A percentile compares a stretch with the other conserved stretches of the same genome.
Evolutionary conservation across 2,888 invertebrate genomes (phyloP).

Genomic region (Caenorhabditis zanzibari): DNA sequence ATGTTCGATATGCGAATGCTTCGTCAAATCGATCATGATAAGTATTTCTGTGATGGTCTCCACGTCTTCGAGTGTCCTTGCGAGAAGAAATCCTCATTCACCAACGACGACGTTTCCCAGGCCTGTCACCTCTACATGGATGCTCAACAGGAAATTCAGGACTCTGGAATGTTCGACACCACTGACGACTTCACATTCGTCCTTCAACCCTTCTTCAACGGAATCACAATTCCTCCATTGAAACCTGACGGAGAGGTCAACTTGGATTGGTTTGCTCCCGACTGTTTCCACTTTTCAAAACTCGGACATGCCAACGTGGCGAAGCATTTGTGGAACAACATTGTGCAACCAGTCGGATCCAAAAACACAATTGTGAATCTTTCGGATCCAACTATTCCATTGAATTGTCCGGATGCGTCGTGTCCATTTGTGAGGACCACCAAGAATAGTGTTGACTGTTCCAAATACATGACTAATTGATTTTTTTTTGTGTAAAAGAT

Average conservation of each 20-base stretch:
- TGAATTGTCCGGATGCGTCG: conserved; percentile 21
- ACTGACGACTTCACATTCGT: conserved; percentile 76
- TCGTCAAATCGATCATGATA: conserved; percentile 69
- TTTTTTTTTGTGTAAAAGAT: background rate
- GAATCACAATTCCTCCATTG: conserved; percentile 66
- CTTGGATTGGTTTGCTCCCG: conserved; percentile 36
- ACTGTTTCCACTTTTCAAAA: conserved; percentile 47
- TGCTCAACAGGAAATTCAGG: conserved; percentile 60
- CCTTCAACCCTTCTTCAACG: conserved; percentile 74
- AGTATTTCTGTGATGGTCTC: conserved; percentile 69
- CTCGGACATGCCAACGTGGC: conserved; percentile 42
- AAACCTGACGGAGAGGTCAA: conserved; percentile 35
- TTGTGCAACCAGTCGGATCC: conserved; percentile 34
- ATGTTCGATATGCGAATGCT: conserved; percentile 75
- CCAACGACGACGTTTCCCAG: conserved; percentile 14
- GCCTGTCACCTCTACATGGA: conserved; percentile 26
- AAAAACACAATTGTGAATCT: conserved; percentile 22
- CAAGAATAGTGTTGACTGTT: conserved; percentile 36
- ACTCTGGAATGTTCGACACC: conserved; percentile 70
- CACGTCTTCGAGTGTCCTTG: conserved; percentile 58
- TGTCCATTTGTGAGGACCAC: conserved; percentile 39
- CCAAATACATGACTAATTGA: conserved; percentile 24
- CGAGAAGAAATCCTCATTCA: conserved; percentile 19
- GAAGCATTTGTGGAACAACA: conserved; percentile 48
- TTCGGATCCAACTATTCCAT: conserved; percentile 30